phyloP scores from a whole-genome alignment of 1,140 invertebrate species.

The Agrypnia vestita region DNA sequence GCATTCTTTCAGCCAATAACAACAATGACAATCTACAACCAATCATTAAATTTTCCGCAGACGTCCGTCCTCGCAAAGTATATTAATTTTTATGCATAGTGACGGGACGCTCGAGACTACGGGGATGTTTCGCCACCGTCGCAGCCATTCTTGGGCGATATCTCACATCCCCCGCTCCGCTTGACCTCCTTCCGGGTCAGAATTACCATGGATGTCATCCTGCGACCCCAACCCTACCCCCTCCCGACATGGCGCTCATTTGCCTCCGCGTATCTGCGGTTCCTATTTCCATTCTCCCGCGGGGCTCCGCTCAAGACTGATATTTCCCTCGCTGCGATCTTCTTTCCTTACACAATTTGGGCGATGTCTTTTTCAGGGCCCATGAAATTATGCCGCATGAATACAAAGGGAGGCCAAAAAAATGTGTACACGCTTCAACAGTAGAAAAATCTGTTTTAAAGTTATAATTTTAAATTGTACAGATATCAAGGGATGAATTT shows the following conservation, averaged over 20 bases:
- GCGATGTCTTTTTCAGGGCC: conserved; percentile 29
- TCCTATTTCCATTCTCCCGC: conserved; percentile 35
- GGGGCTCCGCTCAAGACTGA: not conserved
- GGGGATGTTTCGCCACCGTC: not conserved
- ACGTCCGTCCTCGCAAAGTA: not conserved
- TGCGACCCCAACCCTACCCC: not conserved
- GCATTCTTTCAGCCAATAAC: too few species aligned
- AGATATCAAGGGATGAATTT: too few species aligned
- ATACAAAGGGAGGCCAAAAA: too few species aligned
- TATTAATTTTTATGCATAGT: not conserved
- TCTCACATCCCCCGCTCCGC: not conserved
- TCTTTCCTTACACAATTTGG: conserved; percentile 42
- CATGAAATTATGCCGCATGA: conserved; percentile 27
- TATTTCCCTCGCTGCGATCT: conserved; percentile 34
- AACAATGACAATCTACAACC: too few species aligned
- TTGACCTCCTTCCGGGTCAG: conserved; percentile 34
- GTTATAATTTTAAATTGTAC: too few species aligned
- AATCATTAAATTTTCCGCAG: not conserved
- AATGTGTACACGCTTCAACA: too few species aligned
- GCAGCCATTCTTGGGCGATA: not conserved
- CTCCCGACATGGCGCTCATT: conserved; percentile 31
- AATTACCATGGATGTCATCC: conserved; percentile 44
- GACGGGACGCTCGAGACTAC: not conserved
- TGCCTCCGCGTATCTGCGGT: conserved; percentile 16
- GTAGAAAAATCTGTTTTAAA: too few species aligned